Percentiles rank a stretch among this genome's conserved stretches.
Evolutionary conservation across 2,113 vertebrate species (phyloP).

Genomic region (Malurus elegans): DNA sequence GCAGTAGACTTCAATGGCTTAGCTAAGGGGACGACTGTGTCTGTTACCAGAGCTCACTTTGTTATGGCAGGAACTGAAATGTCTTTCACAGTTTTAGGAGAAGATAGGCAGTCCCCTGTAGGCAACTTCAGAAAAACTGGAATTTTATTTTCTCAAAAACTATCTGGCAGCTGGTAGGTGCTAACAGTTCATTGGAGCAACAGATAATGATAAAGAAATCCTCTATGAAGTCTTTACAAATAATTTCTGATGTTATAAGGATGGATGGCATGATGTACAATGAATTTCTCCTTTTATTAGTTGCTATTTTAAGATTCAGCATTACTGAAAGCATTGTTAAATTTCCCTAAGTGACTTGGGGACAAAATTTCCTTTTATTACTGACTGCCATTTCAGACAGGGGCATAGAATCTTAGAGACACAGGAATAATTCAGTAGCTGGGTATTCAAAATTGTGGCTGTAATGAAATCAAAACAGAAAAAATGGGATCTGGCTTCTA

Average conservation of each 20-base stretch:
- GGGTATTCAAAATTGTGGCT: background rate
- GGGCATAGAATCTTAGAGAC: background rate
- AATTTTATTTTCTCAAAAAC: background rate
- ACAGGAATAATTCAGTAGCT: background rate
- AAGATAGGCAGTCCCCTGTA: background rate
- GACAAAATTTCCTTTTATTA: background rate
- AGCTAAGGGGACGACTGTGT: background rate
- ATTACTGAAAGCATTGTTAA: background rate
- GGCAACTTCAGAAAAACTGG: background rate
- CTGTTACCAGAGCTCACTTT: background rate
- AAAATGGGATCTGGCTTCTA: background rate
- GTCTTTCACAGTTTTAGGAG: background rate
- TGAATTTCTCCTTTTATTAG: background rate
- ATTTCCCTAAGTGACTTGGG: background rate
- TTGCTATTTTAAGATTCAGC: background rate
- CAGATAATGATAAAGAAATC: background rate
- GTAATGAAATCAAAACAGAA: background rate
- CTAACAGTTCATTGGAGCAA: background rate
- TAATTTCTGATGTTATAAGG: background rate
- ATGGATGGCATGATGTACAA: background rate
- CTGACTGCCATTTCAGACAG: background rate
- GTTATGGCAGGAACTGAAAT: background rate
- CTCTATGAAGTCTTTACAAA: background rate
- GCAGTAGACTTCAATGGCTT: background rate
- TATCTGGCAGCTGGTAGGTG: background rate